Evolutionary conservation across 2,797 vertebrate genomes (phyloP), one percentile per base, ranked within the genome.

Genomic region (Thaleichthys pacificus): DNA sequence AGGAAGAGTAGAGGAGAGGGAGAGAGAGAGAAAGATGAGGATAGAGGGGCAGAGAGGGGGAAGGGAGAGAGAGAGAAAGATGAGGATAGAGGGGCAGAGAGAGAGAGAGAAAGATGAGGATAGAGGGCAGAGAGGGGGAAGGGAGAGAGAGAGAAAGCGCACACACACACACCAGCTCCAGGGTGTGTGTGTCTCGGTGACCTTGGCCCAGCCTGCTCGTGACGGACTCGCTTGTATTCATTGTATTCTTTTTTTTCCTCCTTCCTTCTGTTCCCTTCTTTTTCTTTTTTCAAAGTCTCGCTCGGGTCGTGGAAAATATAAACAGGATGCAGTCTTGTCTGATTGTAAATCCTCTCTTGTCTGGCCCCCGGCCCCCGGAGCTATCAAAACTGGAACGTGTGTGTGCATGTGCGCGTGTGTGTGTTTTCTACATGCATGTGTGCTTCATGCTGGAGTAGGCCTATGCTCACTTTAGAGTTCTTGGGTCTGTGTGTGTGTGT

Each of bases 271-370:
- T 28, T 56, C 49, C 5, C 19, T 58, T 60, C 65, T 54, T 19
- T 32, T 54, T 30, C 42, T 24, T 54, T 49, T 35, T 65, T 14
- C 73, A 79, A 71, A 26, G 54, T 32, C 49, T 30, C 61, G 26
- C n/a, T 82, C 65, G 28, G 73, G 76, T 80, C 78, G 71, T 86
- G 84, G 81, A 90, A 87, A 88, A 89, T 91, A 89, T 92, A 93
- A 93, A 94, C 92, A 93, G 90, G 91, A 93, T 91, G 87, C 85
- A 89, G 87, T 86, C 87, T 89, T 89, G 89, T 92, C 89, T 92
- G 89, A 89, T 88, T 83, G 83, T 91, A 91, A 93, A 92, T 91
- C 89, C 88, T 87, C 86, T 81, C 81, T 81, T 64, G 73, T 85
- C 84, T 81, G 82, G 81, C 69, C 74, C 69, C 74, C 86, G 87